phyloP scores from a whole-genome alignment of 2,113 vertebrate genomes.

The Pycnonotus jocosus region DNA sequence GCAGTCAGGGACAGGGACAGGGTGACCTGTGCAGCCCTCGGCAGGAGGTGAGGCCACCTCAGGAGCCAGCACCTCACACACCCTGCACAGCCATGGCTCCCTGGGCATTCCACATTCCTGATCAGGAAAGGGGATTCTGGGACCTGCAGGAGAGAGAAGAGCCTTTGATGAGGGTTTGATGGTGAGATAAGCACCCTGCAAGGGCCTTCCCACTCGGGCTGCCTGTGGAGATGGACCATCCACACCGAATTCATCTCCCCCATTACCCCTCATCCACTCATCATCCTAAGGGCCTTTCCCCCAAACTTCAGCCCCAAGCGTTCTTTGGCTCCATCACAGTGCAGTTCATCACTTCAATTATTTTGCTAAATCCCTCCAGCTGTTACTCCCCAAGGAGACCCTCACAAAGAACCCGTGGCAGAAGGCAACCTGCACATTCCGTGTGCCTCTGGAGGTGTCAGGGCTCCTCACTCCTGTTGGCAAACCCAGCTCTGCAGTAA shows the following conservation, averaged over 20 bases:
- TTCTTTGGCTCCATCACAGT: background rate
- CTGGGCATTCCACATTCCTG: background rate
- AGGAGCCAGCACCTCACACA: background rate
- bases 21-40: background rate
- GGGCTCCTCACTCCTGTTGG: background rate
- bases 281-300: background rate
- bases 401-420: background rate
- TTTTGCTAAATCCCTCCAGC: background rate
- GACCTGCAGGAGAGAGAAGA: background rate
- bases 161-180: fast-evolving
- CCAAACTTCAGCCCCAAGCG: background rate
- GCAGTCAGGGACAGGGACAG: background rate
- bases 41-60: background rate
- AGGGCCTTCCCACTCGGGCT: background rate
- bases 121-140: background rate
- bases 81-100: fast-evolving
- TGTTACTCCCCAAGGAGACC: background rate
- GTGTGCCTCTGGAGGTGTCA: background rate
- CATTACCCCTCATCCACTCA: background rate
- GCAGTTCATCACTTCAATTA: background rate
- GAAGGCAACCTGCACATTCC: background rate
- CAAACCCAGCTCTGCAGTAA: background rate
- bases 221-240: fast-evolving
- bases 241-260: background rate
- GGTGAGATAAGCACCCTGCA: background rate